phyloP scores from a whole-genome alignment of 2,888 invertebrate species.

The Dicycla oo region DNA sequence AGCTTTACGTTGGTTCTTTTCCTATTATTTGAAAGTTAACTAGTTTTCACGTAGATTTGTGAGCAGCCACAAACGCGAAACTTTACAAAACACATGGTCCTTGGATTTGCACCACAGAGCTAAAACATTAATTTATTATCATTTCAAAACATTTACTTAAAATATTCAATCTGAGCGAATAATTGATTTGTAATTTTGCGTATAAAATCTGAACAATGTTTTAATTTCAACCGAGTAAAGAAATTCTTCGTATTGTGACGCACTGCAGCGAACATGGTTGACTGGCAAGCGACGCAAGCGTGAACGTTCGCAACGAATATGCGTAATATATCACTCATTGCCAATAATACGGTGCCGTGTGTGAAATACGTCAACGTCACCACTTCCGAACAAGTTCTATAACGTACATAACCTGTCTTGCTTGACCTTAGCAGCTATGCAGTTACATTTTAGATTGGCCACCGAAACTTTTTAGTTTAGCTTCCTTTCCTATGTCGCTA shows the following conservation, averaged over 20 bases:
- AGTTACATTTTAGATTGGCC: slow-evolving; percentile 23
- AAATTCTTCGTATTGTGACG: slow-evolving; percentile 53
- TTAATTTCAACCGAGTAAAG: slow-evolving; percentile 42
- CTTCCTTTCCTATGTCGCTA: slow-evolving; percentile 22
- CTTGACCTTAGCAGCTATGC: slow-evolving; percentile 49
- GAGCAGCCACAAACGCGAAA: neutral
- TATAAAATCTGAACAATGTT: slow-evolving; percentile 48
- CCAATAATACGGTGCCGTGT: slow-evolving; percentile 47
- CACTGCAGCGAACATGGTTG: slow-evolving; percentile 15
- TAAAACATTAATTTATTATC: slow-evolving; percentile 12
- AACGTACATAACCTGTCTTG: slow-evolving; percentile 50
- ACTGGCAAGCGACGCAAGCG: slow-evolving; percentile 14
- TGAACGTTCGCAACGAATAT: slow-evolving; percentile 34
- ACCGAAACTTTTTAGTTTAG: slow-evolving; percentile 18
- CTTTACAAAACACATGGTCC: slow-evolving; percentile 15
- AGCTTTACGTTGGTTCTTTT: slow-evolving; percentile 17
- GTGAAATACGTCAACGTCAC: slow-evolving; percentile 43
- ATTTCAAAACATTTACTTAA: slow-evolving; percentile 23
- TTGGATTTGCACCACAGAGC: slow-evolving; percentile 12
- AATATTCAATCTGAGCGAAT: slow-evolving; percentile 31
- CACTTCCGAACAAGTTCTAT: slow-evolving; percentile 43
- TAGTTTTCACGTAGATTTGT: slow-evolving; percentile 8
- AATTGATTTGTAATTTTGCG: slow-evolving; percentile 28
- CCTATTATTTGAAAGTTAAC: neutral
- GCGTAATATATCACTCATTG: slow-evolving; percentile 51